Percentiles rank a stretch among this genome's conserved stretches.
Evolutionary conservation across 2,113 vertebrate species (phyloP).

Genomic region (Sialia sialis): DNA sequence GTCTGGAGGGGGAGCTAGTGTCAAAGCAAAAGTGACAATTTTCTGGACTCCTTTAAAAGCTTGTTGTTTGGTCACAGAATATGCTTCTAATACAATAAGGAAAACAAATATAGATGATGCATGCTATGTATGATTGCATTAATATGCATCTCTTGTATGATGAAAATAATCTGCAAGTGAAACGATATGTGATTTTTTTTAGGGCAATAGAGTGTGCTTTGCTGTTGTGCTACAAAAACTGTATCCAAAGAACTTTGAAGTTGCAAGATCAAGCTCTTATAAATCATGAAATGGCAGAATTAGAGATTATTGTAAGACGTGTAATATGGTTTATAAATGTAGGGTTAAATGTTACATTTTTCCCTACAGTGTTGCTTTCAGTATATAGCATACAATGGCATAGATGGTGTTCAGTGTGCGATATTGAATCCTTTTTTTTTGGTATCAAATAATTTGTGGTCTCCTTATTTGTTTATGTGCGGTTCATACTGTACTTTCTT

Average conservation of each 20-base stretch:
- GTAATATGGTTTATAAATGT: neutral
- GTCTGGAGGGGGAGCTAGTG: constrained; percentile 83
- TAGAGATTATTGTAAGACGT: neutral
- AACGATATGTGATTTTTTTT: neutral
- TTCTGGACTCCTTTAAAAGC: constrained; percentile 43
- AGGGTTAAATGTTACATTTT: neutral
- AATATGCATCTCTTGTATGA: neutral
- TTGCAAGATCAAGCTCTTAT: neutral
- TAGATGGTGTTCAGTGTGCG: neutral
- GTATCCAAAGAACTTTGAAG: neutral
- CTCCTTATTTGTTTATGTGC: neutral
- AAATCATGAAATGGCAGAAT: neutral
- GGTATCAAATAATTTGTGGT: neutral
- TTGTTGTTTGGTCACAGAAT: neutral
- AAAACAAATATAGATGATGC: neutral
- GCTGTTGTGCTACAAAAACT: neutral
- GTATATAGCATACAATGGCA: neutral
- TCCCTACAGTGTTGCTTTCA: neutral
- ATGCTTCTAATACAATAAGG: neutral
- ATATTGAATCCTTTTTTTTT: neutral
- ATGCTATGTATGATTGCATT: neutral
- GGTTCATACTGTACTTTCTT: neutral
- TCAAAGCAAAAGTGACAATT: constrained; percentile 67
- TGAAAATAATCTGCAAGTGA: neutral
- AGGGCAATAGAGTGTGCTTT: neutral